Base-by-base conservation (phyloP, 2,113 vertebrate species). In the Tapirus terrestris region DNA sequence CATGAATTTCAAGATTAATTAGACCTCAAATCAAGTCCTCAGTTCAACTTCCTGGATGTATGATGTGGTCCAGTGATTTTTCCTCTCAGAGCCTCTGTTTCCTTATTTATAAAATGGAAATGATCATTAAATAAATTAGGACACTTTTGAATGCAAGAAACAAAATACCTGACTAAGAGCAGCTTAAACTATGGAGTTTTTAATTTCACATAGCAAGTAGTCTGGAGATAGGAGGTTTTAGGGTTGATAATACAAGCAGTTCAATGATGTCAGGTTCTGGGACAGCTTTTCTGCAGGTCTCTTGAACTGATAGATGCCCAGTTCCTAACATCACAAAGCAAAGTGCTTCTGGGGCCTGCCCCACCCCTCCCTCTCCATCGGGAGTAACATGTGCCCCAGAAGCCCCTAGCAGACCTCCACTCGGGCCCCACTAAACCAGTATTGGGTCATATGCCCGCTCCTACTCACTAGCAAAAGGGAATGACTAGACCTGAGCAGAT, bases 71-170 rank as follows among this genome's bases (percentile, higher is more conserved):
- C 67, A 33, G n/a, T 58, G 48, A 61, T 12, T 94, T 90, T 96
- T 92, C 31, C 25, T 89, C 53, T 92, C 65, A 86, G 39, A 89
- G 53, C 60, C 68, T 94, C 85, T 89, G 20, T 82, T 65, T 81
- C 29, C 61, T 58, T 91, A 21, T 91, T 68, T 93, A 68, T 86
- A 65, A 94, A 92, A 92, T n/a, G 12, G 43, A 92, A 93, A 76
- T 91, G 43, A 79, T 88, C 39, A 48, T 93, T 68, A 83, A n/a
- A 21, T 87, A 87, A 90, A 76, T 48, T 63, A 95, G 58, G 36
- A 80, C 77, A 68, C 73, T 94, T 95, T 72, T 94, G 67, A 82
- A 48, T 43, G 25, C 58, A 92, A 45, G 43, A 95, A 87, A 68
- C 88, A 91, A 67, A 89, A 76, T 86, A 36, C 16, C 80, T 91